A percentile compares a stretch with the other conserved stretches of the same genome.
phyloP scores from a whole-genome alignment of 2,113 vertebrate genomes.

The Haemorhous mexicanus region DNA sequence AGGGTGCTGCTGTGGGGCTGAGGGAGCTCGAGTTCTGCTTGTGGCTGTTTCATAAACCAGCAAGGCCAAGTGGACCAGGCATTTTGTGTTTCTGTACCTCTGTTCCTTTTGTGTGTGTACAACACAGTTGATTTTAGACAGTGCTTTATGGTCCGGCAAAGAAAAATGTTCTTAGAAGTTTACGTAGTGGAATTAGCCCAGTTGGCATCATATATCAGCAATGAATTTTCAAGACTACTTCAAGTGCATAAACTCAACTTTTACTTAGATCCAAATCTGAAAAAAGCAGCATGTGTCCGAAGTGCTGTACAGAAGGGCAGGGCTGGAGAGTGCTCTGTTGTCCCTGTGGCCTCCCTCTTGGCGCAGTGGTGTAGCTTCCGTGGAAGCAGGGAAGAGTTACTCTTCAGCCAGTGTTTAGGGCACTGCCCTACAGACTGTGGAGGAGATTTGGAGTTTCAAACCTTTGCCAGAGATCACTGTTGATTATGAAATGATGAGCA shows the following conservation, averaged over 20 bases:
- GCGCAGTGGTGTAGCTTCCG: neutral
- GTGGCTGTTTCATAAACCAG: neutral
- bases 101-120: neutral
- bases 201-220: neutral
- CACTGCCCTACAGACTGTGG: neutral
- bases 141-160: neutral
- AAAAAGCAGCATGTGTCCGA: rapidly evolving
- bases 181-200: neutral
- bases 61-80: neutral
- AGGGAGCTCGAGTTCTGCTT: neutral
- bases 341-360: rapidly evolving
- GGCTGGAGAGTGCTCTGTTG: neutral
- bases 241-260: neutral
- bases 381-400: neutral
- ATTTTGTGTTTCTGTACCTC: neutral
- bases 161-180: neutral
- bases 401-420: neutral
- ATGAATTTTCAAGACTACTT: neutral
- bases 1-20: rapidly evolving
- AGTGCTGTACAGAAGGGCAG: neutral
- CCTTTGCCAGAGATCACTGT: neutral
- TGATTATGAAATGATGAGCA: neutral
- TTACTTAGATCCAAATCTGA: neutral
- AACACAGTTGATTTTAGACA: neutral
- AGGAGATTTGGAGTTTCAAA: neutral